Base-by-base conservation (phyloP, 2,113 vertebrate genomes). In the Apus apus region DNA sequence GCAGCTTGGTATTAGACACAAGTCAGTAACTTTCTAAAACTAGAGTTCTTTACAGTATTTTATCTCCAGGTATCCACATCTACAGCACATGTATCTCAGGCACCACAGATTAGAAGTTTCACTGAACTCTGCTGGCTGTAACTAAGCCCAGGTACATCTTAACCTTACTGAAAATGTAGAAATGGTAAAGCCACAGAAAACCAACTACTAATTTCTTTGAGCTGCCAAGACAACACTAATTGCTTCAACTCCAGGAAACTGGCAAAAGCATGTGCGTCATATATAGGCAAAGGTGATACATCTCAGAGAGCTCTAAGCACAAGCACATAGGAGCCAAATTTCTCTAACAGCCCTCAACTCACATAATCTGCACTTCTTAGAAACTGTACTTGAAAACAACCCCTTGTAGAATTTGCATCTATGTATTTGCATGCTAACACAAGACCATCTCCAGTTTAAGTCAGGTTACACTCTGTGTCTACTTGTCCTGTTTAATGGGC, bases 391-490 rank as follows among this genome's bases (percentile, higher is more conserved):
- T 34, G 45, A 81, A 87, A 79, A 85, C 15, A 91, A 87, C 13
- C 13, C 58, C 75, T 38, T 72, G n/a, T 11, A 78, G 61, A 84
- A 72, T 56, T 27, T 54, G 10, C 20, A 56, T 2, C 7, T 7
- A 16, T 1, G 5, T 27, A 66, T 77, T 54, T 65, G 40, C n/a
- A 68, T 6, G 13, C n/a, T 76, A 66, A 48, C 16, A 68, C 45
- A 82, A 76, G 18, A 15, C n/a, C 16, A 46, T 30, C 54, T 61
- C 29, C 27, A 38, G 17, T 68, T 72, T 68, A 45, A 73, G 13
- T 6, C n/a, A 83, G n/a, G 50, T 54, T 67, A 75, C n/a, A 65
- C 9, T 3, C 22, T 38, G 27, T 0, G 0, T 54, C 75, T 73
- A 13, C n/a, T 62, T 48, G 8, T 61, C 46, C 36, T 51, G 13